phyloP scores from a whole-genome alignment of 2,113 vertebrate genomes.

The Nasalis larvatus region DNA sequence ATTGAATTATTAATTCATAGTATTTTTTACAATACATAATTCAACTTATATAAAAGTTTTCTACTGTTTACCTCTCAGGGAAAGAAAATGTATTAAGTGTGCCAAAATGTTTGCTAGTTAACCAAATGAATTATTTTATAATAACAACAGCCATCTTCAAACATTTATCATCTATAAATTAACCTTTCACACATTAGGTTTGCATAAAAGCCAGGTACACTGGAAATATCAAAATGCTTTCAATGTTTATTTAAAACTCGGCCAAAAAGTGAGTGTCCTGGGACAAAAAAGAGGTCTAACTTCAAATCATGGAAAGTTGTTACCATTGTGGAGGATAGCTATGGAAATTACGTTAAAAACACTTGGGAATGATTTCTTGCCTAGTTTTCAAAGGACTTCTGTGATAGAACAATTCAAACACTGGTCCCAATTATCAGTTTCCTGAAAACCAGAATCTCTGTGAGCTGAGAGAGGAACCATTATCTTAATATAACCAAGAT shows the following conservation, averaged over 20 bases:
- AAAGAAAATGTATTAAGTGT: slow-evolving; percentile 11
- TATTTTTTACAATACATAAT: not conserved
- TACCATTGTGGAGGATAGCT: not conserved
- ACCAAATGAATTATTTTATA: not conserved
- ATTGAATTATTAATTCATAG: slow-evolving; percentile 18
- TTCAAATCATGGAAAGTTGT: not conserved
- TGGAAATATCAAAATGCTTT: not conserved
- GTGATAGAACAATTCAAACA: not conserved
- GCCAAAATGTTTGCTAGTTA: not conserved
- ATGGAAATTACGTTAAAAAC: not conserved
- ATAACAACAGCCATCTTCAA: not conserved
- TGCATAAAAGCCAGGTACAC: not conserved
- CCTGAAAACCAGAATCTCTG: not conserved
- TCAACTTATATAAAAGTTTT: slow-evolving; percentile 5
- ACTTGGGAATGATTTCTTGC: not conserved
- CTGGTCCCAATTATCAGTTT: not conserved
- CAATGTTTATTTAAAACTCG: not conserved
- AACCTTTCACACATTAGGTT: not conserved
- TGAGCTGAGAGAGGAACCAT: not conserved
- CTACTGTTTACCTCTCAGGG: not conserved
- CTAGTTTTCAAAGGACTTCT: not conserved
- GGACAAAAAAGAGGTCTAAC: not conserved
- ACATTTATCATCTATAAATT: not conserved
- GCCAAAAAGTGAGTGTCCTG: not conserved
- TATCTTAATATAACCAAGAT: not conserved